phyloP scores from a whole-genome alignment of 2,888 invertebrate genomes.

The Podotricha telesiphe region DNA sequence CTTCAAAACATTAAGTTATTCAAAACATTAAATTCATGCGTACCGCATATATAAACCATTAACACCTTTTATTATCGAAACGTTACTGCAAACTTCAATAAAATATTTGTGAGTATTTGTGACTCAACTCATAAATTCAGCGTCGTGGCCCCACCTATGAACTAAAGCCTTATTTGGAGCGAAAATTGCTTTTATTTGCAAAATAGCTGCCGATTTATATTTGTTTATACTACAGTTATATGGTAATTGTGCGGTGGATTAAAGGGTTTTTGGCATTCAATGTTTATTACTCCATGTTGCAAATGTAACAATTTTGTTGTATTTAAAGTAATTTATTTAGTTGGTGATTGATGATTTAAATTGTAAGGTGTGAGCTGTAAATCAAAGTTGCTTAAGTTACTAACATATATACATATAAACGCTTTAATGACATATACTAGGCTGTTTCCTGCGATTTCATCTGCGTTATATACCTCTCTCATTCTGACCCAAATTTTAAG shows the following conservation, averaged over 20 bases:
- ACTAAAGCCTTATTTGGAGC: conserved; percentile 50
- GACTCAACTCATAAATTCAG: conserved; percentile 41
- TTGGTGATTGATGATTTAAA: conserved; percentile 34
- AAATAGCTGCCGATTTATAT: conserved; percentile 44
- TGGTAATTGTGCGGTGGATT: conserved; percentile 46
- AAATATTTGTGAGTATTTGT: conserved; percentile 38
- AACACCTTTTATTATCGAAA: conserved; percentile 36
- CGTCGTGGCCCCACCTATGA: conserved; percentile 54
- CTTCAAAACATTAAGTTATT: conserved; percentile 20
- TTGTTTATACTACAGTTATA: conserved; percentile 45
- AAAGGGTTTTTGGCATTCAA: conserved; percentile 43
- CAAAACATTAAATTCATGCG: too few species aligned
- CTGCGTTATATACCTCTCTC: too few species aligned
- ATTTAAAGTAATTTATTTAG: conserved; percentile 33
- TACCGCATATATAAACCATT: conserved; percentile 25
- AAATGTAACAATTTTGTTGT: conserved; percentile 38
- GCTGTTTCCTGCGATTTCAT: too few species aligned
- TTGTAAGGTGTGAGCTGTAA: conserved; percentile 23
- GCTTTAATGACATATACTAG: neutral
- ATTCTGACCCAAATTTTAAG: too few species aligned
- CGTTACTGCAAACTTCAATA: conserved; percentile 27
- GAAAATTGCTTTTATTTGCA: conserved; percentile 48
- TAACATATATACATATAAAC: neutral
- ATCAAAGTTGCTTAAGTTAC: conserved; percentile 19
- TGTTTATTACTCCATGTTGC: conserved; percentile 38